These are phyloP conservation scores for Dorcus hopei DNA, from an alignment of 2,888 invertebrate species.

Conservation along the genomic window DNA sequence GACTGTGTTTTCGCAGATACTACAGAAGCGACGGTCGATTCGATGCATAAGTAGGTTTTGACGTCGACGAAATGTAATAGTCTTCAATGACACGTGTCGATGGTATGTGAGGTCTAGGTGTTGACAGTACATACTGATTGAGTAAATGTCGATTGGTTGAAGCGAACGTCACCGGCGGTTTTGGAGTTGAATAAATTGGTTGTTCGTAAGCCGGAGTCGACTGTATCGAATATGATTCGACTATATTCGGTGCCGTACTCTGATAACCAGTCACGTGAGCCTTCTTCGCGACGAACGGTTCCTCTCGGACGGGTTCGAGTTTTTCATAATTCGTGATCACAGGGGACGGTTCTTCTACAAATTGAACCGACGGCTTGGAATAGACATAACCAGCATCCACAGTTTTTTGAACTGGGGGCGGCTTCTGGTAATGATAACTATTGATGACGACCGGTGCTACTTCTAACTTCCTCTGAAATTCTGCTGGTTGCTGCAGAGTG, in stretches of 20 bases:
- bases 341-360: slow-evolving; percentile 42
- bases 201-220: neutral
- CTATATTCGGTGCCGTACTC: neutral
- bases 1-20: slow-evolving; percentile 21
- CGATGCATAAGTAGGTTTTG: slow-evolving; percentile 44
- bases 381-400: slow-evolving; percentile 29
- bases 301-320: slow-evolving; percentile 35
- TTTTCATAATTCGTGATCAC: slow-evolving; percentile 22
- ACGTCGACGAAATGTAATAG: slow-evolving; percentile 26
- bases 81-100: slow-evolving; percentile 1
- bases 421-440: slow-evolving; percentile 41
- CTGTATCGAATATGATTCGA: neutral
- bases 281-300: slow-evolving; percentile 40
- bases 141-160: too few relatives aligned
- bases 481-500: slow-evolving; percentile 31
- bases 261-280: slow-evolving; percentile 38
- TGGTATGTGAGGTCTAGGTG: neutral
- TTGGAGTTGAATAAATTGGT: neutral
- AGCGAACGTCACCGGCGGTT: too few relatives aligned
- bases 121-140: too few relatives aligned
- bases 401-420: slow-evolving; percentile 11
- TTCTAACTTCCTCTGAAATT: slow-evolving; percentile 35
- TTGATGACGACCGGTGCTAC: slow-evolving; percentile 33
- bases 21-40: slow-evolving; percentile 45
- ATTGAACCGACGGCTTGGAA: slow-evolving; percentile 35